Evolutionary conservation across 2,888 invertebrate genomes (phyloP), one percentile per base, ranked within the genome.

Genomic region (Drosophila neonasuta): DNA sequence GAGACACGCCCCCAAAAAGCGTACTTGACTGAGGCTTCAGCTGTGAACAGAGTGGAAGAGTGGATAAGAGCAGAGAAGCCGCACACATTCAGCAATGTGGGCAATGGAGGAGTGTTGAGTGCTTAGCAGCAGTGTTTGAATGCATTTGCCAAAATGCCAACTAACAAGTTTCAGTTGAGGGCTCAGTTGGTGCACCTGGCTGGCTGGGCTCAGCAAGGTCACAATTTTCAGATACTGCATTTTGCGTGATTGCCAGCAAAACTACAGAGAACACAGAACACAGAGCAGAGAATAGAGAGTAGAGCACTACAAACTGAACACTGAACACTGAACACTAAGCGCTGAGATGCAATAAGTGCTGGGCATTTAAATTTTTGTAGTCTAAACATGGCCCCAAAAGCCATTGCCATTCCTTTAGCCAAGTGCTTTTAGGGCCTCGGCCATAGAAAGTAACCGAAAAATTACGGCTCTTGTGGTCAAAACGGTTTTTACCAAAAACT

Each of bases 401-500:
- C 36, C 36, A 36, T 36, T 5, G 36, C 13, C 15, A 41, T 44
- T 58, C 8, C 49, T 32, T 32, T 30, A 39, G 13, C 59, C 36
- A 56, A 86, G 80, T 86, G 80, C 84, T 86, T 83, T 86, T 86
- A 66, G 61, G 76, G 36, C 29, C 36, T 45, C 45, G 41, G 29
- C 42, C 62, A 62, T 77, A 76, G 86, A 80, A 80, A 79, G 80
- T 86, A 86, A 83, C 83, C 86, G 75, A 80, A 74, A 85, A 86
- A 86, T 86, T 77, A 86, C 72, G 75, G 77, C 80, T 75, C 74
- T 73, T 81, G 81, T 79, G 86, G 84, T 79, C 76, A 79, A 80
- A 56, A 80, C 60, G 68, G 57, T 73, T 86, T 76, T 49, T 24
- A 24, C 24, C 39, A 65, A 42, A 65, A 49, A 45, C 24, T 20